These are phyloP conservation scores for Hymenochirus boettgeri DNA, from an alignment of 2,113 vertebrate species.

Conservation along the genomic window DNA sequence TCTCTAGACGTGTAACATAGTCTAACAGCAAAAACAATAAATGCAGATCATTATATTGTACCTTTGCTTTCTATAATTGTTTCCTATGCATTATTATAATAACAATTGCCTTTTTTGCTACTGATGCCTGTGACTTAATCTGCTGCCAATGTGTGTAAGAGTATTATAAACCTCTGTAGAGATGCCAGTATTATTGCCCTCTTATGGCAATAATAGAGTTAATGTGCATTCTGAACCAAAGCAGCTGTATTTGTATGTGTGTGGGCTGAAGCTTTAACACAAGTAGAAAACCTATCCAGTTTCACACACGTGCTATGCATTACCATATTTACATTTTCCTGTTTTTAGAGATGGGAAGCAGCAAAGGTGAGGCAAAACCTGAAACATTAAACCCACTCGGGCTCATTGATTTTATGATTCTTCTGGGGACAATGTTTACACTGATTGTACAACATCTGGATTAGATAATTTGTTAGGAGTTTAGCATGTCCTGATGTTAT, in stretches of 20 bases:
- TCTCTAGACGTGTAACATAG: too few relatives aligned
- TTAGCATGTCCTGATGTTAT: slow-evolving; percentile 81
- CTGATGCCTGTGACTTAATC: too few relatives aligned
- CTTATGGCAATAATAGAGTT: slow-evolving; percentile 8
- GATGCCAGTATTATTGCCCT: too few relatives aligned
- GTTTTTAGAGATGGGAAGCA: slow-evolving; percentile 67
- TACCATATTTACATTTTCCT: slow-evolving; percentile 85
- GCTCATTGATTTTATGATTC: slow-evolving; percentile 96
- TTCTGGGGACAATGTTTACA: slow-evolving; percentile 84
- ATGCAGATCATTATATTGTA: too few relatives aligned
- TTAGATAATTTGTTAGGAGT: slow-evolving; percentile 98
- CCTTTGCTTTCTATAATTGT: too few relatives aligned
- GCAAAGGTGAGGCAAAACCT: slow-evolving; percentile 72
- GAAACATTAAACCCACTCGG: slow-evolving; percentile 86
- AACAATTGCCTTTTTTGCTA: too few relatives aligned
- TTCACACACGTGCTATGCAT: slow-evolving; percentile 79
- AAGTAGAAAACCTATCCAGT: slow-evolving; percentile 74
- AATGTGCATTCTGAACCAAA: neutral
- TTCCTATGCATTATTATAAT: too few relatives aligned
- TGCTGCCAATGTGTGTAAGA: neutral
- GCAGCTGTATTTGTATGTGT: slow-evolving; percentile 50
- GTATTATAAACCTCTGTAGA: too few relatives aligned
- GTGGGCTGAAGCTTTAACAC: slow-evolving; percentile 59
- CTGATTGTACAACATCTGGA: slow-evolving; percentile 89
- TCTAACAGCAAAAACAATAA: too few relatives aligned